Evolutionary conservation across 2,888 invertebrate genomes (phyloP), one percentile per base, ranked within the genome.

Genomic region (Elgonia sp.): DNA sequence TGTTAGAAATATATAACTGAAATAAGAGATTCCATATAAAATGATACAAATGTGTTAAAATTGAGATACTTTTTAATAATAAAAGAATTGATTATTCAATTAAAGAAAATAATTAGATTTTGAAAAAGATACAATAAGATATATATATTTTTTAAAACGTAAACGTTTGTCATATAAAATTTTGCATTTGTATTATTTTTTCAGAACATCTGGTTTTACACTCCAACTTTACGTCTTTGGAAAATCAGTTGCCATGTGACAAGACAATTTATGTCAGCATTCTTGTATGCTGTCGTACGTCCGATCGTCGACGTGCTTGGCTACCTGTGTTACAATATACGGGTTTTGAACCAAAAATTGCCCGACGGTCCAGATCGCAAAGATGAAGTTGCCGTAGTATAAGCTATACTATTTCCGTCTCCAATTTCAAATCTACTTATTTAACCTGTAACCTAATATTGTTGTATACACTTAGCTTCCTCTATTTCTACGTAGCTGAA

Each of bases 201-300:
- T 10, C 94, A 97, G 97, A 97, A 97, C 95, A 96, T 97, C 92
- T 97, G 97, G 97, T 97, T 96, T 93, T 95, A 96, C 46, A 96
- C 96, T 0, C 97, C 97, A 0, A 96, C 96, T 85, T 94, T 97
- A 72, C 95, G 97, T 83, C 95, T 96, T 86, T 95, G 96, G 94
- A 96, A 96, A 94, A 96, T 97, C 92, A 96, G 96, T 92, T 97
- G 96, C 92, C 96, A 96, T 0, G 96, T 96, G 1, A 94, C 95
- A 0, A 95, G 96, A 69, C 96, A 95, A 7, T 95, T 96, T 92
- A 94, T 96, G 80, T 95, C 95, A 67, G 95, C 96, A 0, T 95
- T 96, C 90, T 95, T 96, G 92, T 95, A 96, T 0, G 96, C 96
- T 3, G 94, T 96, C 0, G 95, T 96, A n/a, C 96, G 96, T 9